Evolutionary conservation across 2,113 vertebrate species (phyloP), one percentile per base, ranked within the genome.

Genomic region (Cololabis saira): DNA sequence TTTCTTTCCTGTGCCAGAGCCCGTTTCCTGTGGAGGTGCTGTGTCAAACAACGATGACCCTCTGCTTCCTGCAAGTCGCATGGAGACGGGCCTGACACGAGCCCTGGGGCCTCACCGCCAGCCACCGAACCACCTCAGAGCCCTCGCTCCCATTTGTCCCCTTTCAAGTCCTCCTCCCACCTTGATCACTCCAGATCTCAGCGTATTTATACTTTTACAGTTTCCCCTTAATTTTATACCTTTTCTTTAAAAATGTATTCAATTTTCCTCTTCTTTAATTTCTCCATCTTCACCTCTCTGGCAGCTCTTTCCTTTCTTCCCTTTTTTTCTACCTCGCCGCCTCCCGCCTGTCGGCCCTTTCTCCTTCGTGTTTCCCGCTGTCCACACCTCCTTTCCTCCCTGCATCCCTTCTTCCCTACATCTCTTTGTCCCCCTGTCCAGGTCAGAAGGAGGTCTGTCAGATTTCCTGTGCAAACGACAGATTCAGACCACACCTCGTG

Each of bases 1-100:
- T 95, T 94, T 95, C 94, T 96, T 96, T 95, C 93, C 94, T 95
- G 92, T 92, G 93, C 93, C 93, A 94, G 92, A 95, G 91, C 87
- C 80, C 82, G 86, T 91, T 96, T 96, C 94, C 95, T 94, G 94
- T 87, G 86, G 90, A 72, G 85, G 90, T 92, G 90, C 87, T 84
- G 92, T 92, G 93, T 93, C 94, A 91, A 90, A 85, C 58, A 78
- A 85, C 5, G 89, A 91, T 95, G 95, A 95, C 95, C 95, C 92
- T 87, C 88, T 74, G 89, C 90, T 96, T 96, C 96, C 95, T 95
- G 93, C 84, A 90, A 92, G 93, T 88, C 88, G 91, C 92, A 93
- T 90, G 91, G 88, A 93, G 93, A 86, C 22, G 48, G 64, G 88
- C 71, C 92, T 90, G 94, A 94, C 94, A 95, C 95, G 93, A 92